Evolutionary conservation across 92 coral and sea anemone genomes (phyloP), one percentile per base, ranked within the genome.

Genomic region (Metridium senile): DNA sequence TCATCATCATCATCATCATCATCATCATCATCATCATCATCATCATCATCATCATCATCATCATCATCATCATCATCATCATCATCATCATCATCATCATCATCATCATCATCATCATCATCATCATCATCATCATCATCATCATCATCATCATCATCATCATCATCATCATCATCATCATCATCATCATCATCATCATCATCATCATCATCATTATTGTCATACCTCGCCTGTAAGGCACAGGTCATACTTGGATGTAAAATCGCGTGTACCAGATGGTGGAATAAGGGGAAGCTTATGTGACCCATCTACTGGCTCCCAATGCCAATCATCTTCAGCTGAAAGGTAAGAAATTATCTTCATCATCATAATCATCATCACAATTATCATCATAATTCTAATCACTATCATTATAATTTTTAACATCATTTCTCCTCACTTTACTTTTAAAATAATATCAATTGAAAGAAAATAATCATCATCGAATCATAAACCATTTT

Each of bases 141-240:
- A 54, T 19, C 61, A 54, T 22, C 13, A 29, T 21, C 16, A 3
- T 1, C 33, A 49, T 53, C 26, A 73, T 32, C 26, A 57, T 26
- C n/a, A n/a, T 19, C 18, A 57, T 25, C 20, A 13, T 27, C 78
- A 32, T 54, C 61, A n/a, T 54, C 61, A 9, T 9, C 23, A 20
- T 54, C 61, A 54, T 21, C 61, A 54, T 21, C 61, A 54, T 21
- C 61, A 54, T 9, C n/a, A 3, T 16, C n/a, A 45, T 17, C 61
- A 54, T 54, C n/a, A 21, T 16, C 4, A 54, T 54, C 61, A 54
- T 3, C 25, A 54, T 59, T 9, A 26, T 59, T 54, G 61, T 59
- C 29, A 26, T 79, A 95, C 99, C 99, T 95, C 95, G 33, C 99
- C 99, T 30, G 97, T 95, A 29, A 95, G 74, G 76, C 99, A 95